Conservation (phyloP, 2,797 vertebrate species). For the Spea hammondii region DNA sequence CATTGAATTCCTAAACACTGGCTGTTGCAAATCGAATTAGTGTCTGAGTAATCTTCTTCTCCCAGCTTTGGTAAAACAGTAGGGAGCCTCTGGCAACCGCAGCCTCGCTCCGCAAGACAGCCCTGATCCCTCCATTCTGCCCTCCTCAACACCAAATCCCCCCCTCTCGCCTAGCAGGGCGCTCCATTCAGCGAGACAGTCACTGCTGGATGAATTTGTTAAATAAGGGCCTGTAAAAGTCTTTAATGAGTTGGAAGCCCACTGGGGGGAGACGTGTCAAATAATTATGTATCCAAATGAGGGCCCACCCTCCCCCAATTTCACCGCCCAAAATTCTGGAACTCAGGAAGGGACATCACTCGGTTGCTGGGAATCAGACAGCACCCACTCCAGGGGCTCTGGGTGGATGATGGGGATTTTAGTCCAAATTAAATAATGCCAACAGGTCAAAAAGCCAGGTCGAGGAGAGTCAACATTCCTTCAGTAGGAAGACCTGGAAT, state of each 20-base stretch:
- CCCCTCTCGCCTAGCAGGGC: slow-evolving; percentile 27
- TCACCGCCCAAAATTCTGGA: neutral
- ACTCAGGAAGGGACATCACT: neutral
- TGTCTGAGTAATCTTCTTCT: slow-evolving; percentile 64
- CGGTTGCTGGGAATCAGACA: no score
- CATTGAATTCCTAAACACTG: slow-evolving; percentile 62
- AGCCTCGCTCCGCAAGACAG: slow-evolving; percentile 61
- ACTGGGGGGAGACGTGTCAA: slow-evolving; percentile 6
- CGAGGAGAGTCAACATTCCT: no score
- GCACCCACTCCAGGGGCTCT: no score
- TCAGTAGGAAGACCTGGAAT: no score
- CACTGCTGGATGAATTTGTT: slow-evolving; percentile 56
- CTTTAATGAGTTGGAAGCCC: slow-evolving; percentile 46
- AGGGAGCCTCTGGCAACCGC: slow-evolving; percentile 63
- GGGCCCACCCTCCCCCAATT: neutral
- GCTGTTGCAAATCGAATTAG: slow-evolving; percentile 66
- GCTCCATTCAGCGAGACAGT: slow-evolving; percentile 31
- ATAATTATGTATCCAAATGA: neutral
- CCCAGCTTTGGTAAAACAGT: slow-evolving; percentile 62
- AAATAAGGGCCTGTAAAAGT: slow-evolving; percentile 51
- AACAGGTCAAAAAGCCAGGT: no score
- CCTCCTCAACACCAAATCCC: slow-evolving; percentile 4
- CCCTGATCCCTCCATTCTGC: slow-evolving; percentile 31
- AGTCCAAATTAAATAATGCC: no score
- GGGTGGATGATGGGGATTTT: no score